Evolutionary conservation across 2,888 invertebrate genomes (phyloP).

Genomic region (Scaptodrosophila latifasciaeformis): DNA sequence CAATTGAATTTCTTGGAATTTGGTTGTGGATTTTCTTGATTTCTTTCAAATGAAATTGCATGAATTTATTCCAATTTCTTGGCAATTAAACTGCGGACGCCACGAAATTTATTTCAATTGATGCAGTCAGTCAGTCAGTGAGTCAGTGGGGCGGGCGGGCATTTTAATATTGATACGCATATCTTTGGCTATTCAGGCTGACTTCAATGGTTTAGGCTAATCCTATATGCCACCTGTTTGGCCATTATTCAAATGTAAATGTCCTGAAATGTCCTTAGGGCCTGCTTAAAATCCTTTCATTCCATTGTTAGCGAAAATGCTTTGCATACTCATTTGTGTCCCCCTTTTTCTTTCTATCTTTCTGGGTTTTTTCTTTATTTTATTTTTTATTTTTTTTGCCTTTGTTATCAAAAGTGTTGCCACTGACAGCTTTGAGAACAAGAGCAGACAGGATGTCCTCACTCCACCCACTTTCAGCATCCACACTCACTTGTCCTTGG

Average conservation of each 20-base stretch:
- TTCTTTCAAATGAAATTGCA: conserved; percentile 46
- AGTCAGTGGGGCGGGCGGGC: too few species aligned
- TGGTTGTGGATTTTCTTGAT: conserved; percentile 32
- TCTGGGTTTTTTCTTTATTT: too few species aligned
- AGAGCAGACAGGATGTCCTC: too few species aligned
- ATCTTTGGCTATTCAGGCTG: too few species aligned
- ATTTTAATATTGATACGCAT: too few species aligned
- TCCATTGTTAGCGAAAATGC: conserved; percentile 40
- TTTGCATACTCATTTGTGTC: background rate
- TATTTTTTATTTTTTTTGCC: background rate
- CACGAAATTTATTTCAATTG: conserved; percentile 36
- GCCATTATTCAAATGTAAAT: conserved; percentile 46
- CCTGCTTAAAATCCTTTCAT: conserved; percentile 61
- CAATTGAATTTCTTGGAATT: conserved; percentile 54
- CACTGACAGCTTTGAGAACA: conserved; percentile 32
- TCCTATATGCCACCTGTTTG: conserved; percentile 48
- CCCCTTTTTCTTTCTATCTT: background rate
- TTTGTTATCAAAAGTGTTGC: background rate
- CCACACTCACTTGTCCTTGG: too few species aligned
- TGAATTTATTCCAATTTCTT: conserved; percentile 54
- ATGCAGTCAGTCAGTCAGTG: conserved; percentile 3
- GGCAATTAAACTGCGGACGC: conserved; percentile 44
- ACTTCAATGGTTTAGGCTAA: too few species aligned
- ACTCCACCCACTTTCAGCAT: too few species aligned
- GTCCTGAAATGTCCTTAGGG: conserved; percentile 64